Evolutionary conservation across 2,888 invertebrate genomes (phyloP).

Genomic region (Dryobotodes eremita): DNA sequence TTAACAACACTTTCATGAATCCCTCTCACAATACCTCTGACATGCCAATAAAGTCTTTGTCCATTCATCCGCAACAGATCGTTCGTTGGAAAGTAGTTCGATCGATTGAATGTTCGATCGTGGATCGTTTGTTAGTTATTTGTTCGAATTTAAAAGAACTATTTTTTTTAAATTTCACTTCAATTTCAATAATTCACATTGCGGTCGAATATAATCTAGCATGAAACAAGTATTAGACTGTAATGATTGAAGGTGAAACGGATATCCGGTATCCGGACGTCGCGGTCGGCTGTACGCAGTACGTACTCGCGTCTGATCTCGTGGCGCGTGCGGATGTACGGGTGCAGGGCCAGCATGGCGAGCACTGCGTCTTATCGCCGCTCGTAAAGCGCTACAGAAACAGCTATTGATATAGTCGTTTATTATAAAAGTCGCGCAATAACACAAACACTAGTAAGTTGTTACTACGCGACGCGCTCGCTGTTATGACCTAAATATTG

Average conservation of each 20-base stretch:
- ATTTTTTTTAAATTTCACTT: neutral
- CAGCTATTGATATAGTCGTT: constrained; percentile 6
- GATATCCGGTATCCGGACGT: neutral
- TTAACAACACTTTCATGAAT: neutral
- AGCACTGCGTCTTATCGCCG: constrained; percentile 22
- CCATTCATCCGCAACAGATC: neutral
- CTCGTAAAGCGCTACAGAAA: constrained; percentile 36
- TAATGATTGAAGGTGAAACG: constrained; percentile 1
- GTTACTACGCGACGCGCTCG: constrained; percentile 1
- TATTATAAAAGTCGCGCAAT: constrained; percentile 27
- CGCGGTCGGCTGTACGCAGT: neutral
- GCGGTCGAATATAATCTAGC: neutral
- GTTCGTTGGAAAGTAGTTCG: neutral
- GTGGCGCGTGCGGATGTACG: constrained; percentile 82
- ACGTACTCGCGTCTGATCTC: constrained; percentile 74
- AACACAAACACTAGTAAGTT: constrained; percentile 11
- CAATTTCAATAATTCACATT: neutral
- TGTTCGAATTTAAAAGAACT: neutral
- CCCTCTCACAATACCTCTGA: neutral
- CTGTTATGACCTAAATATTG: constrained; percentile 47
- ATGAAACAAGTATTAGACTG: neutral
- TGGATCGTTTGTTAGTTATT: neutral
- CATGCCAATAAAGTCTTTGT: neutral
- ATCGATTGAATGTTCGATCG: neutral
- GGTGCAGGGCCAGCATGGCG: constrained; percentile 73